phyloP scores from a whole-genome alignment of 1,140 invertebrate species.

The Drosophila nannoptera region DNA sequence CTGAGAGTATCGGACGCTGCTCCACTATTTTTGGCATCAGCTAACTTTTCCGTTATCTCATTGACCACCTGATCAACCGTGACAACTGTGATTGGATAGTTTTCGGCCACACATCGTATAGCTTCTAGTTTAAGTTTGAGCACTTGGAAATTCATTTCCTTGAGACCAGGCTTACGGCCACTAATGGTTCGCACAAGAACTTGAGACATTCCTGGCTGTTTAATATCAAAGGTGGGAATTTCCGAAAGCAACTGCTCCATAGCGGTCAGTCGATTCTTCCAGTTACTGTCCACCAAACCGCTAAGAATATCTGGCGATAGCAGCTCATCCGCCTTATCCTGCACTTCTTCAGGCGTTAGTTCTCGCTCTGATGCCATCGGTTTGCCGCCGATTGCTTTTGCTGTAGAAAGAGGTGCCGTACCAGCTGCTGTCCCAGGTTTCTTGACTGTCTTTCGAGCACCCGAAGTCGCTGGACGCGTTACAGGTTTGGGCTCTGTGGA shows the following conservation, averaged over 20 bases:
- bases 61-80: constrained; percentile 87
- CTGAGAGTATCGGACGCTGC: constrained; percentile 86
- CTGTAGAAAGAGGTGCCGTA: constrained; percentile 13
- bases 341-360: constrained; percentile 85
- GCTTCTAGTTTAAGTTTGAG: constrained; percentile 90
- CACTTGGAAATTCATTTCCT: constrained; percentile 95
- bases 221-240: constrained; percentile 82
- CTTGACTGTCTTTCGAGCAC: constrained; percentile 66
- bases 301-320: constrained; percentile 83
- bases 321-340: constrained; percentile 84
- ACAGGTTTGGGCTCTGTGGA: constrained; percentile 81
- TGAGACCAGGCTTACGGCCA: constrained; percentile 93
- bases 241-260: constrained; percentile 86
- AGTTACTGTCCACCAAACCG: constrained; percentile 88
- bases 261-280: constrained; percentile 90
- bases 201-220: constrained; percentile 85
- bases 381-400: constrained; percentile 78
- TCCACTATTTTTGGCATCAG: constrained; percentile 89
- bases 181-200: constrained; percentile 86
- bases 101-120: constrained; percentile 88
- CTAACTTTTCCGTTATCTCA: constrained; percentile 91
- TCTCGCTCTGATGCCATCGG: constrained; percentile 80
- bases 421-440: constrained; percentile 42
- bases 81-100: constrained; percentile 85
- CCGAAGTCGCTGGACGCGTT: constrained; percentile 80